Percentiles rank a stretch among this genome's conserved stretches.
Conservation (phyloP, 1,140 invertebrate species). For the Drosophila kanapiae region DNA sequence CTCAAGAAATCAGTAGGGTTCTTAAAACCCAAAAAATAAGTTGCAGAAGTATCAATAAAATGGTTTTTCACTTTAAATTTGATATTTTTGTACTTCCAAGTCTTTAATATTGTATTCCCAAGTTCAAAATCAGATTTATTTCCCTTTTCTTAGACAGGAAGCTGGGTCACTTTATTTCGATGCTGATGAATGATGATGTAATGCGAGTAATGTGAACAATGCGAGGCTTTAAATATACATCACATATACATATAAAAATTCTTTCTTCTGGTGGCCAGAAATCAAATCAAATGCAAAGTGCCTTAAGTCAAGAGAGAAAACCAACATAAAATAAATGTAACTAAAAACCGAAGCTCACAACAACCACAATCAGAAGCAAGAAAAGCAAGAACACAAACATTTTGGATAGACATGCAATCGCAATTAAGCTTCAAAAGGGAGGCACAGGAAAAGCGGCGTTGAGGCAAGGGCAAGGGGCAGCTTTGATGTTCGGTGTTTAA, state of each 20-base stretch:
- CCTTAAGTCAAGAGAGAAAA: slow-evolving; percentile 9
- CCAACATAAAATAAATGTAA: slow-evolving; percentile 18
- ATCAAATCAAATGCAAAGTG: slow-evolving; percentile 41
- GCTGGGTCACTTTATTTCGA: slow-evolving; percentile 1
- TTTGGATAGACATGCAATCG: slow-evolving; percentile 43
- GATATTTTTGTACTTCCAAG: too few relatives aligned
- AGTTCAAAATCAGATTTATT: too few relatives aligned
- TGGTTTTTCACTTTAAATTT: too few relatives aligned
- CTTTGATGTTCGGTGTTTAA: slow-evolving; percentile 47
- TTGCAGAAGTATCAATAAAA: too few relatives aligned
- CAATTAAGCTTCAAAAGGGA: slow-evolving; percentile 32
- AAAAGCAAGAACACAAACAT: slow-evolving; percentile 39
- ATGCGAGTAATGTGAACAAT: slow-evolving; percentile 30
- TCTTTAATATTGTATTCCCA: too few relatives aligned
- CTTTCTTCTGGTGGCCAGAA: slow-evolving; percentile 25
- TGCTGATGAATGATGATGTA: slow-evolving; percentile 28
- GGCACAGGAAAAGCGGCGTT: slow-evolving; percentile 1
- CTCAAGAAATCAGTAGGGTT: not conserved
- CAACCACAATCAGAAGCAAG: slow-evolving; percentile 43
- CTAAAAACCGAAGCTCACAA: slow-evolving; percentile 33
- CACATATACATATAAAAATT: slow-evolving; percentile 14
- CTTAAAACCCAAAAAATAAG: not conserved
- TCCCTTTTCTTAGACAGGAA: not conserved
- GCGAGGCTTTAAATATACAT: slow-evolving; percentile 26
- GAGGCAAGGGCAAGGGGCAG: slow-evolving; percentile 8